Evolutionary conservation across 2,797 vertebrate genomes (phyloP), one percentile per base, ranked within the genome.

Genomic region (Gymnocypris eckloni): DNA sequence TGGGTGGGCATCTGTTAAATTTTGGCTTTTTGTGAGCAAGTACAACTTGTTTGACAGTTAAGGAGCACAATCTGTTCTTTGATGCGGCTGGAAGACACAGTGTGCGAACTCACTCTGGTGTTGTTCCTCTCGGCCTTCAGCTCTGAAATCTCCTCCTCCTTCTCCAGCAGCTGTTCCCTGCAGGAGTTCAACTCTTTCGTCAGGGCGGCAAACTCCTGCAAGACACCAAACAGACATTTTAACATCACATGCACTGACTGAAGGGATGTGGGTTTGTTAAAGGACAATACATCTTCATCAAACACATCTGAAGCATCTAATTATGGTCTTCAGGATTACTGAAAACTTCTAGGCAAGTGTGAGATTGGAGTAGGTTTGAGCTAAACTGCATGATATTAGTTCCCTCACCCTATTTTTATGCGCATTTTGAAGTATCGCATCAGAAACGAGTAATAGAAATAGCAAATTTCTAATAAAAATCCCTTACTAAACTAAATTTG

Each of bases 61-160:
- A 83, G 82, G 9, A 76, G 9, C 20, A 66, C 43, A 76, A 66
- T 78, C 52, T 67, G 61, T 83, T 59, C 41, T 75, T 50, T 83
- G 70, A 73, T 61, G 54, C 84, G 45, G 13, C 8, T 61, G n/a
- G 48, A 80, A 82, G 39, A 85, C 43, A 52, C 9, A 22, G 59
- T n/a, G 41, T 22, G 11, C 8, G 10, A 66, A 94, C 96, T 96
- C 95, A 99, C 98, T 96, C 98, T 96, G 89, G 98, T 99, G 94
- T 99, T 99, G 94, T 99, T 99, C 92, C 98, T 97, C 95, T 99
- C 98, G 2, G 98, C 98, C 94, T 99, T 99, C 86, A 99, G 95
- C 93, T 99, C 98, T 4, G 97, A 99, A 92, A 99, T 99, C 93
- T 99, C 98, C 92, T 99, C 98, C 93, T 99, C 98, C 89, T 99